Conservation (phyloP, 2,797 vertebrate species). For the Oryzias sinensis region DNA sequence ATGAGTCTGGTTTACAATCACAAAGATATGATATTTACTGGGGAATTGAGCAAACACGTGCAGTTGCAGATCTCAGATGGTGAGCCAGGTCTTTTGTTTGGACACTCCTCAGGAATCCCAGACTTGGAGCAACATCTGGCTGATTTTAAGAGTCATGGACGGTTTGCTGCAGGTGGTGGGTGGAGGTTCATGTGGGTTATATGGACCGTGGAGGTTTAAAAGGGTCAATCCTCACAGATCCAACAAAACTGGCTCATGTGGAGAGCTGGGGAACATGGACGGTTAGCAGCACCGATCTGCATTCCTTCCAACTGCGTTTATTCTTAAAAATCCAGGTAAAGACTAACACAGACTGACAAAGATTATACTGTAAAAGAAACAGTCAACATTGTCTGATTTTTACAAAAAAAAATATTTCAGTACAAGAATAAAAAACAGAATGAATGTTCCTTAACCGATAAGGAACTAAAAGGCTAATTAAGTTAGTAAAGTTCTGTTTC, state of each 20-base stretch:
- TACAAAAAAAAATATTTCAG: too few relatives aligned
- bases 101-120: slow-evolving; percentile 24
- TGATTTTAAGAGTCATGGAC: slow-evolving; percentile 68
- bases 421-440: too few relatives aligned
- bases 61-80: neutral
- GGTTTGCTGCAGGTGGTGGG: slow-evolving; percentile 65
- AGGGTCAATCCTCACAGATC: slow-evolving; percentile 61
- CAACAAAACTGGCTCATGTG: slow-evolving; percentile 28
- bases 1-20: slow-evolving; percentile 1
- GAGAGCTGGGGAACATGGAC: slow-evolving; percentile 11
- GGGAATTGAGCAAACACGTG: neutral
- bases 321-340: too few relatives aligned
- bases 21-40: slow-evolving; percentile 3
- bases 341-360: too few relatives aligned
- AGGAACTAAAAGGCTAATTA: too few relatives aligned
- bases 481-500: too few relatives aligned
- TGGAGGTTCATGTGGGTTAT: slow-evolving; percentile 63
- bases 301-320: slow-evolving; percentile 4
- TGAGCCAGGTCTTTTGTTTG: neutral
- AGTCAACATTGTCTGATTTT: too few relatives aligned
- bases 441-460: too few relatives aligned
- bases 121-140: slow-evolving; percentile 61
- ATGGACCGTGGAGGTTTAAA: slow-evolving; percentile 67
- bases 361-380: too few relatives aligned
- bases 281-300: slow-evolving; percentile 11